Conservation (phyloP, 2,888 invertebrate genomes). For the Oligia strigilis region DNA sequence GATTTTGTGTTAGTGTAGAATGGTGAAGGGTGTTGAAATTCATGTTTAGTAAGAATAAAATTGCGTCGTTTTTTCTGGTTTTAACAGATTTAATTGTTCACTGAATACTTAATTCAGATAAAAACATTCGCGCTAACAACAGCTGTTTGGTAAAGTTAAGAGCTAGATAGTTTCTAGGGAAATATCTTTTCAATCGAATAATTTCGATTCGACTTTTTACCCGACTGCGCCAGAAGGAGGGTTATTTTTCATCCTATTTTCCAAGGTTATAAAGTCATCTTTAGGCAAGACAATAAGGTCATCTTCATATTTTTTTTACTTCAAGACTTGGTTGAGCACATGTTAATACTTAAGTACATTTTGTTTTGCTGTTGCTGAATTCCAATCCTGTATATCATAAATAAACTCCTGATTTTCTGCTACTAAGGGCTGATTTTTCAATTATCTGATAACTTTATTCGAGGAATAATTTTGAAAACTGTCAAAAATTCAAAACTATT, state of each 20-base stretch:
- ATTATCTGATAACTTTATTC: too few relatives aligned
- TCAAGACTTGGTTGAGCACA: background rate
- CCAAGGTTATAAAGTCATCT: background rate
- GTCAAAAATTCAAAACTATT: too few relatives aligned
- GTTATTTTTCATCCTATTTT: background rate
- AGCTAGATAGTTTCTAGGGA: background rate
- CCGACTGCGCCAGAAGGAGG: too few relatives aligned
- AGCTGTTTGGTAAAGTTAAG: constrained; percentile 16
- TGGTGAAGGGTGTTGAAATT: background rate
- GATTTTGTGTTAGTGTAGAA: background rate
- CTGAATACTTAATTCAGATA: constrained; percentile 29
- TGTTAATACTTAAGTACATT: background rate
- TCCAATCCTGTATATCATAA: background rate
- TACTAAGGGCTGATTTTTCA: background rate
- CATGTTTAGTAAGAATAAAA: background rate
- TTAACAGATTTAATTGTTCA: constrained; percentile 34
- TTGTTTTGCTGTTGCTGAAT: background rate
- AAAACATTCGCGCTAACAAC: constrained; percentile 11
- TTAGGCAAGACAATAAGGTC: too few relatives aligned
- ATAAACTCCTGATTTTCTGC: fast-evolving
- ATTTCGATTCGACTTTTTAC: background rate
- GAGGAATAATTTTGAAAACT: too few relatives aligned
- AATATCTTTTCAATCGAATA: background rate
- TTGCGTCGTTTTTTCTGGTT: background rate
- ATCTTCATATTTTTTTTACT: background rate